A percentile compares a stretch with the other conserved stretches of the same genome.
Evolutionary conservation across 2,113 vertebrate species (phyloP).

Genomic region (Chaetodon auriga): DNA sequence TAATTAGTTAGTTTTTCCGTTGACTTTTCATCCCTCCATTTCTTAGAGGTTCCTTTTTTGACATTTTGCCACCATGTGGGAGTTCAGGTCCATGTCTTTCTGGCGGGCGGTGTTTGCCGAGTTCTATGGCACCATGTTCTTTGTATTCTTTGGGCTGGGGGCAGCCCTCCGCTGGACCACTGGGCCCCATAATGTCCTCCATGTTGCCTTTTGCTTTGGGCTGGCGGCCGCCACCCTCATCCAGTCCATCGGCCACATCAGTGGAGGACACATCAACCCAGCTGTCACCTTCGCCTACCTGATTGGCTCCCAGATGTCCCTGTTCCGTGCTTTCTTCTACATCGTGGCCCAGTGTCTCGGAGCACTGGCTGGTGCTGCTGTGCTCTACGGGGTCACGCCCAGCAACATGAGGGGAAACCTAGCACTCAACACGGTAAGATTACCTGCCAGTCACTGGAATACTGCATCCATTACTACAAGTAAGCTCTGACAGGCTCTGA

Average conservation of each 20-base stretch:
- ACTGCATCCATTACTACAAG: neutral
- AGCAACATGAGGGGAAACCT: constrained; percentile 90
- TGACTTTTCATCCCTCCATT: constrained; percentile 65
- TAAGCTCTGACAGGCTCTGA: neutral
- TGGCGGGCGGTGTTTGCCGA: constrained; percentile 96
- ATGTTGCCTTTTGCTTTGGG: constrained; percentile 93
- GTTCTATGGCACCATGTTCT: constrained; percentile 96
- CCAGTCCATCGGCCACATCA: constrained; percentile 93
- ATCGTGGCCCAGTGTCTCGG: constrained; percentile 93
- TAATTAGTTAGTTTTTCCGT: constrained; percentile 44
- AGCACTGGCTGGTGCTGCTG: constrained; percentile 91
- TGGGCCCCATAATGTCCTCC: constrained; percentile 89
- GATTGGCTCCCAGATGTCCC: constrained; percentile 93
- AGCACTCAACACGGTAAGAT: constrained; percentile 92
- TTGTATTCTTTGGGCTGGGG: constrained; percentile 94
- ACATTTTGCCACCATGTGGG: constrained; percentile 90
- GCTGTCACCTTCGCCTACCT: constrained; percentile 95
- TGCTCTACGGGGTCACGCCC: constrained; percentile 93
- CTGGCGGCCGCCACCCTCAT: constrained; percentile 92
- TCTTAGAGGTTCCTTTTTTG: constrained; percentile 54
- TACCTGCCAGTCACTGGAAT: neutral
- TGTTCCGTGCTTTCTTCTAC: constrained; percentile 93
- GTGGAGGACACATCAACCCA: constrained; percentile 95
- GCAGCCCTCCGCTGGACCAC: constrained; percentile 91
- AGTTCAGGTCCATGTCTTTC: constrained; percentile 94